phyloP scores from a whole-genome alignment of 2,888 invertebrate genomes.

The Alitta virens region DNA sequence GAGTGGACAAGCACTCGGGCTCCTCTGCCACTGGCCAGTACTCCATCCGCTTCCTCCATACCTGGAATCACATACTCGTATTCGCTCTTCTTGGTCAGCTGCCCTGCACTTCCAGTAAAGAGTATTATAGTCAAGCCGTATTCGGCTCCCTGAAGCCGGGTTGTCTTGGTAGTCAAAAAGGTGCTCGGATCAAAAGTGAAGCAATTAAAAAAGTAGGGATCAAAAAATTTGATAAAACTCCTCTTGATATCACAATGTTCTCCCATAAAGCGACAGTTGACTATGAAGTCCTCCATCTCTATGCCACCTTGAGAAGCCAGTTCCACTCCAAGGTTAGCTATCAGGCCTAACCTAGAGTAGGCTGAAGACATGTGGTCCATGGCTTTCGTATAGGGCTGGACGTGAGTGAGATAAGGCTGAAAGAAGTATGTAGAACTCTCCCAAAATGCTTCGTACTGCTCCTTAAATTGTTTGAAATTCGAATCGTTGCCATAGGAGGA shows the following conservation, averaged over 20 bases:
- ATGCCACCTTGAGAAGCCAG: slow-evolving; percentile 27
- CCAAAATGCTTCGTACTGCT: slow-evolving; percentile 12
- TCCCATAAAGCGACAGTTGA: slow-evolving; percentile 31
- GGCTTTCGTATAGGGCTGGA: slow-evolving; percentile 6
- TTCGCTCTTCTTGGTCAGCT: slow-evolving; percentile 8
- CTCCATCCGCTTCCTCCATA: slow-evolving; percentile 28
- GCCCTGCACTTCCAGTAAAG: slow-evolving; percentile 33
- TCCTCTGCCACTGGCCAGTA: slow-evolving; percentile 31
- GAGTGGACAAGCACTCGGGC: slow-evolving; percentile 34
- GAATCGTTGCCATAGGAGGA: not conserved
- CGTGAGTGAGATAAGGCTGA: slow-evolving; percentile 10
- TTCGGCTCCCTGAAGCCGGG: slow-evolving; percentile 31
- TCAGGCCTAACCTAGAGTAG: slow-evolving; percentile 29
- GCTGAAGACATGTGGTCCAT: slow-evolving; percentile 23
- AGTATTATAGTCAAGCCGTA: slow-evolving; percentile 32
- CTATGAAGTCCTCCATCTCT: slow-evolving; percentile 29
- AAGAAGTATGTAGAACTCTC: slow-evolving; percentile 13
- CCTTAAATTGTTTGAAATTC: slow-evolving; percentile 6
- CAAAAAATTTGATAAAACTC: slow-evolving; percentile 27
- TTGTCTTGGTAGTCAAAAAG: slow-evolving; percentile 16
- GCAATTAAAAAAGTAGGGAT: slow-evolving; percentile 35
- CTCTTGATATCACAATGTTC: slow-evolving; percentile 27
- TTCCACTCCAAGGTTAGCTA: slow-evolving; percentile 29
- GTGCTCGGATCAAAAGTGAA: slow-evolving; percentile 30
- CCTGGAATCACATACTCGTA: slow-evolving; percentile 14